Percentiles rank a stretch among this genome's conserved stretches.
Evolutionary conservation across 2,113 vertebrate genomes (phyloP).

Genomic region (Phasianus colchicus): DNA sequence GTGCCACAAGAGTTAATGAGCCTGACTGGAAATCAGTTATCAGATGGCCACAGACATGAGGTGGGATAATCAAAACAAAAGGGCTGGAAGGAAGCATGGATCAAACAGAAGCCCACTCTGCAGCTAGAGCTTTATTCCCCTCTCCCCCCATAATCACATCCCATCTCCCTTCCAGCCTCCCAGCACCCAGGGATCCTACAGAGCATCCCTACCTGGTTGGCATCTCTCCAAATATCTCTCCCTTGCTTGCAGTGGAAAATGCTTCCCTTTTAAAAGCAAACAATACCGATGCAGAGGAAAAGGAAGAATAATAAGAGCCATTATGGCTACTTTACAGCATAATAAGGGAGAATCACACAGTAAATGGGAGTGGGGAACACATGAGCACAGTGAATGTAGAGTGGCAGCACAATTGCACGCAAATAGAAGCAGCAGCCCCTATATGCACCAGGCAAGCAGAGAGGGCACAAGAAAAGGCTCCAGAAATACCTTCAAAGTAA

Average conservation of each 20-base stretch:
- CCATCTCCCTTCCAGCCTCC: too few species aligned
- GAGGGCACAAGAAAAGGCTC: background rate
- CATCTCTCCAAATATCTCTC: background rate
- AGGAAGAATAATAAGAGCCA: background rate
- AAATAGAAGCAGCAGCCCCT: background rate
- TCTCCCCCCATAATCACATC: too few species aligned
- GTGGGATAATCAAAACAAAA: constrained; percentile 27
- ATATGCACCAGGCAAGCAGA: background rate
- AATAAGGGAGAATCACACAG: background rate
- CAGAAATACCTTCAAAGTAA: constrained; percentile 58
- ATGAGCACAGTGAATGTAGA: background rate
- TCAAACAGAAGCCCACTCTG: background rate
- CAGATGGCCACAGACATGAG: background rate
- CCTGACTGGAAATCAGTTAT: background rate
- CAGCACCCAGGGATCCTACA: accelerated
- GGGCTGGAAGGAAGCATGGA: background rate
- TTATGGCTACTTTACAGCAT: background rate
- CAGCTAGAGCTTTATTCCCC: accelerated
- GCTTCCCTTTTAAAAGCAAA: background rate
- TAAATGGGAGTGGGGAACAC: background rate
- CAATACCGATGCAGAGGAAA: background rate
- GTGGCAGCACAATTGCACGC: background rate
- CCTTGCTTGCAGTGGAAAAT: background rate
- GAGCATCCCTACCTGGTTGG: too few species aligned
- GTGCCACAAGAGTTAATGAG: background rate